These are phyloP conservation scores for Anastrepha ludens DNA, from an alignment of 1,140 invertebrate species.

Conservation along the genomic window DNA sequence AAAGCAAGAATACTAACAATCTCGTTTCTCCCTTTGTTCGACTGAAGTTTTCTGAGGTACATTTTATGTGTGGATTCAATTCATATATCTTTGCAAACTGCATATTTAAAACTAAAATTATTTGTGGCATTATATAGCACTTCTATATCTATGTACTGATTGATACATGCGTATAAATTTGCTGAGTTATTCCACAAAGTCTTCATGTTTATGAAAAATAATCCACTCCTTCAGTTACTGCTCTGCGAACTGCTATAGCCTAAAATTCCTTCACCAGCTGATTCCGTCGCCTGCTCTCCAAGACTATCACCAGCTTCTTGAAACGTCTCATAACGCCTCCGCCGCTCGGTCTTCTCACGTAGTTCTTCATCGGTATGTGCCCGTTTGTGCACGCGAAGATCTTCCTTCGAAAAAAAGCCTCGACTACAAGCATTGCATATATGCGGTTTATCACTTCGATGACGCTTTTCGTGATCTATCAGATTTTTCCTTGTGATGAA, in stretches of 20 bases:
- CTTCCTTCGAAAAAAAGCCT: slow-evolving; percentile 51
- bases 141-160: no score
- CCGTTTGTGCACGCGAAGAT: slow-evolving; percentile 43
- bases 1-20: no score
- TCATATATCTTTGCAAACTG: no score
- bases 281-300: not conserved
- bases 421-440: slow-evolving; percentile 56
- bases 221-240: not conserved
- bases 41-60: no score
- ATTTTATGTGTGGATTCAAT: no score
- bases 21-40: no score
- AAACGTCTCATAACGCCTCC: not conserved
- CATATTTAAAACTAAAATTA: no score
- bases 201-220: no score
- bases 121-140: no score
- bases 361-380: slow-evolving; percentile 21
- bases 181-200: no score
- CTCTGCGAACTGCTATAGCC: slow-evolving; percentile 15
- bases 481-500: slow-evolving; percentile 63
- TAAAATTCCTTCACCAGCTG: not conserved
- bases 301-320: slow-evolving; percentile 11
- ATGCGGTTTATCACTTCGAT: slow-evolving; percentile 57
- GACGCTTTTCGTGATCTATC: slow-evolving; percentile 59
- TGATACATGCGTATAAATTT: no score
- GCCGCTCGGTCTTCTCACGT: not conserved